A percentile compares a stretch with the other conserved stretches of the same genome.
Evolutionary conservation across 2,888 invertebrate species (phyloP).

Genomic region (Cosmia pyralina): DNA sequence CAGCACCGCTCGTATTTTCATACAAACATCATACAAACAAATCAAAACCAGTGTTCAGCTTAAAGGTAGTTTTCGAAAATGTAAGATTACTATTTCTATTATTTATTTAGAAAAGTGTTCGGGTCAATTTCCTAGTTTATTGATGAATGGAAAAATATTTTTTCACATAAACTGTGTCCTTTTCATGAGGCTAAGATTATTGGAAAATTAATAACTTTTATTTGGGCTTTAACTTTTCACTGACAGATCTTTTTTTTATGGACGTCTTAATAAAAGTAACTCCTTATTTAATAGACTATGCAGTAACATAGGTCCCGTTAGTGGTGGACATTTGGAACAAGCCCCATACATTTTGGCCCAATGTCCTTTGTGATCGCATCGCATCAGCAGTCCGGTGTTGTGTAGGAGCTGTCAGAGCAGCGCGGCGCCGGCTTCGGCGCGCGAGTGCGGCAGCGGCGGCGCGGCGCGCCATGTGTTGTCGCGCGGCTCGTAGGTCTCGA

Average conservation of each 20-base stretch:
- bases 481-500: slow-evolving; percentile 96
- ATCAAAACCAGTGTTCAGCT: too few species aligned
- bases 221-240: slow-evolving; percentile 1
- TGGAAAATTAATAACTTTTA: not conserved
- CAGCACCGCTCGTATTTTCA: too few species aligned
- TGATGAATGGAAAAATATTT: not conserved
- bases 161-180: not conserved
- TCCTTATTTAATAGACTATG: not conserved
- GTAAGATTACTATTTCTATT: not conserved
- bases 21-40: too few species aligned
- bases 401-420: slow-evolving; percentile 90
- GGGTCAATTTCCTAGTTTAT: not conserved
- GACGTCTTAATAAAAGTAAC: not conserved
- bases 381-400: not conserved
- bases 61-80: not conserved
- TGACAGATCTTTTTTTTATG: not conserved
- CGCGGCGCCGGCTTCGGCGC: slow-evolving; percentile 96
- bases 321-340: slow-evolving; percentile 10
- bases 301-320: not conserved
- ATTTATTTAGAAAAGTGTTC: not conserved
- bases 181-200: not conserved
- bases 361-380: slow-evolving; percentile 8
- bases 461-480: slow-evolving; percentile 94
- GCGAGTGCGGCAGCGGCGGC: slow-evolving; percentile 94
- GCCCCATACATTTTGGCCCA: not conserved